Base-by-base conservation (phyloP, 2,888 invertebrate genomes). In the Aleiodes testaceus region DNA sequence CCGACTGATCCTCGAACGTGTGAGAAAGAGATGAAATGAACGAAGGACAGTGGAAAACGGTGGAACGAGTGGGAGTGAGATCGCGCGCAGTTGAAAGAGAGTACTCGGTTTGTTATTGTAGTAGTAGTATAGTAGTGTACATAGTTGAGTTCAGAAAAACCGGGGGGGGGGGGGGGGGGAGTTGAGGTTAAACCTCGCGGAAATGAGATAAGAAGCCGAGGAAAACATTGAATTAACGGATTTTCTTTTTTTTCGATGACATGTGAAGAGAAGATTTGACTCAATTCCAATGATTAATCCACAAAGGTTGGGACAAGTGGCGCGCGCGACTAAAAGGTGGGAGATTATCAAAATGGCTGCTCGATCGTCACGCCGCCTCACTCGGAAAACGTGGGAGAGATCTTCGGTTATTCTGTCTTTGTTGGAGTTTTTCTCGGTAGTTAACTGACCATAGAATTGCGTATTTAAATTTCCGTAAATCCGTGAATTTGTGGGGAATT, bases 301-400 rank as follows among this genome's bases (percentile, higher is more conserved):
- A n/a, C n/a, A n/a, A n/a, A n/a, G n/a, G n/a, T n/a, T n/a, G n/a
- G 75, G 72, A 71, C 65, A 74, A 72, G 75, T 74, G 77, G 72
- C 77, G 75, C 73, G 74, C 74, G 75, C 75, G 75, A 72, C 50
- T 14, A 52, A 50, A 70, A 76, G 80, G 85, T 83, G 82, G 85
- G 85, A 82, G 83, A 83, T 85, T 82, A 85, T 85, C 85, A 85
- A 85, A 85, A 85, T 85, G 85, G 85, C 85, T 84, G 85, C 84
- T 80, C 83, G 79, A 79, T 79, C 85, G 83, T 82, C 81, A 81
- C 80, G 79, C 79, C 80, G 78, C 79, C 79, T 72, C 72, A 77
- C 78, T 77, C 78, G 74, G 75, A 76, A 79, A 77, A 70, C 76
- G 74, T 70, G 74, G 75, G 73, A 44, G 61, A 61, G 61, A 61